Conservation (phyloP, 2,113 vertebrate genomes). For the Salvelinus namaycush region DNA sequence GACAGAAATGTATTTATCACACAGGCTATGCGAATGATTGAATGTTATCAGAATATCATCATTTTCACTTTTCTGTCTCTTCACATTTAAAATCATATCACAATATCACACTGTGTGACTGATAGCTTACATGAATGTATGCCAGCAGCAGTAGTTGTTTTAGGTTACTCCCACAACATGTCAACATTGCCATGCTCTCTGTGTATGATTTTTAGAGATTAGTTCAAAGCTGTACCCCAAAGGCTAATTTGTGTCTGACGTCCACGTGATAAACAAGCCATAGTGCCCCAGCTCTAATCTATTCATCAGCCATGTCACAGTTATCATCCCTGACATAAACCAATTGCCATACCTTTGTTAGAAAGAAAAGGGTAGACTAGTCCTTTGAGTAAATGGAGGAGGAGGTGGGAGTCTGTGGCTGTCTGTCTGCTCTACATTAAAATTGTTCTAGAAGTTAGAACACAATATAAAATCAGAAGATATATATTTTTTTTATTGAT, state of each 20-base stretch:
- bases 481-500: too few species aligned
- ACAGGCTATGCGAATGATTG: too few species aligned
- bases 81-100: too few species aligned
- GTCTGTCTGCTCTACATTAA: too few species aligned
- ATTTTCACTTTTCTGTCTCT: too few species aligned
- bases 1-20: too few species aligned
- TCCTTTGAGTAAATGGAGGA: not conserved
- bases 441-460: too few species aligned
- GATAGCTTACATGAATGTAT: too few species aligned
- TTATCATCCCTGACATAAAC: conserved; percentile 8
- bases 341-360: not conserved
- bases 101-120: too few species aligned
- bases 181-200: conserved; percentile 6
- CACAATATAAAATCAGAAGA: too few species aligned
- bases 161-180: not conserved
- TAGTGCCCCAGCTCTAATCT: conserved; percentile 47
- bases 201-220: conserved; percentile 44
- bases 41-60: too few species aligned
- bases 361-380: not conserved
- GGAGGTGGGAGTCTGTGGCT: too few species aligned
- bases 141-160: not conserved
- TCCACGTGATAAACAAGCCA: conserved; percentile 47
- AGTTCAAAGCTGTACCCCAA: conserved; percentile 57
- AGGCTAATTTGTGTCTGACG: conserved; percentile 60
- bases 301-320: conserved; percentile 28